These are phyloP conservation scores for Neoarius graeffei DNA, from an alignment of 2,113 vertebrate genomes.

Conservation along the genomic window DNA sequence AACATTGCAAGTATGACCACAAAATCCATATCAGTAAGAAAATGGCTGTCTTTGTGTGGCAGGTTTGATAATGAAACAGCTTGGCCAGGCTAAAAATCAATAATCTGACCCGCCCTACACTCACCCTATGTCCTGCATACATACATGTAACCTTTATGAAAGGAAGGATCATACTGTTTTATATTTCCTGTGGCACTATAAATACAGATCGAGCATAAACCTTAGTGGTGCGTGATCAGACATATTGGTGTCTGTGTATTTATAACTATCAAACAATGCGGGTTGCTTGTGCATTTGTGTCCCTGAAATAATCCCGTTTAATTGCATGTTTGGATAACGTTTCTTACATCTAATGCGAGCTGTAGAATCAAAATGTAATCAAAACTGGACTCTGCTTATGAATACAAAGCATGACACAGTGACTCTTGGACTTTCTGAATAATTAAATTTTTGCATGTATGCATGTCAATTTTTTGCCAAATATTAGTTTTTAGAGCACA, in stretches of 20 bases:
- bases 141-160: conserved; percentile 4
- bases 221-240: neutral
- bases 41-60: conserved; percentile 48
- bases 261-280: neutral
- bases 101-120: conserved; percentile 56
- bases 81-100: conserved; percentile 64
- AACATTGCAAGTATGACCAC: neutral
- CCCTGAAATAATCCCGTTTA: neutral
- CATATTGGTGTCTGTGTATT: neutral
- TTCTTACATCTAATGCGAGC: neutral
- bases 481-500: neutral
- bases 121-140: conserved; percentile 27
- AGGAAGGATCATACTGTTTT: conserved; percentile 18
- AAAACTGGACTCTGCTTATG: neutral
- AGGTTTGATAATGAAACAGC: conserved; percentile 67
- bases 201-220: conserved; percentile 9
- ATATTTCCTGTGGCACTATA: conserved; percentile 9
- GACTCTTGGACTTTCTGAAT: neutral
- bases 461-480: neutral
- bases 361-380: neutral
- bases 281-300: neutral
- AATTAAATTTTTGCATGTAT: neutral
- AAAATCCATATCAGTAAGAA: neutral
- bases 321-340: conserved; percentile 17
- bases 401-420: neutral